These are phyloP conservation scores for Actinopyga echinites DNA, from an alignment of 53 echinoderm and acorn worm species.

Conservation along the genomic window DNA sequence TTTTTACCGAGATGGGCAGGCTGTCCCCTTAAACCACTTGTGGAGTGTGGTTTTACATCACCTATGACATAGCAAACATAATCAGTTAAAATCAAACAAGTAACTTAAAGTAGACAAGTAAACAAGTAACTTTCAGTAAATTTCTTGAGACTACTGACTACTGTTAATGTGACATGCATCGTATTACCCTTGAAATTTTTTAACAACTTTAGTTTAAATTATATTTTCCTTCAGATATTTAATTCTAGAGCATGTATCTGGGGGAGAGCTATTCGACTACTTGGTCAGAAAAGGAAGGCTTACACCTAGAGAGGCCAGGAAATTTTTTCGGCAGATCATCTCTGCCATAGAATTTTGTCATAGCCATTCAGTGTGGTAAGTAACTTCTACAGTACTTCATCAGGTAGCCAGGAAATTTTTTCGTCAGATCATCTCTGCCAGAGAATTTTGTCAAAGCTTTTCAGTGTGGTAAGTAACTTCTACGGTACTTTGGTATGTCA, in stretches of 20 bases:
- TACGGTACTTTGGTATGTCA: too few species aligned
- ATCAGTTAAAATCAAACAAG: too few species aligned
- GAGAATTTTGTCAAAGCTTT: conserved; percentile 73
- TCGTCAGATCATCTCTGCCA: conserved; percentile 61
- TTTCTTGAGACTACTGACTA: too few species aligned
- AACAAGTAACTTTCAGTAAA: too few species aligned
- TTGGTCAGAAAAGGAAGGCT: conserved; percentile 91
- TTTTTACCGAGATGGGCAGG: too few species aligned
- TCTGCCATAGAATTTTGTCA: conserved; percentile 99
- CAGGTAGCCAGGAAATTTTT: background rate
- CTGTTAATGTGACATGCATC: too few species aligned
- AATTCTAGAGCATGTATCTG: conserved; percentile 93
- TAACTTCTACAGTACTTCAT: background rate
- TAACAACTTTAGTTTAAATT: background rate
- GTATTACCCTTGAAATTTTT: too few species aligned
- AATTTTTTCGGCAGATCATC: conserved; percentile 97
- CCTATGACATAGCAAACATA: too few species aligned
- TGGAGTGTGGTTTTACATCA: too few species aligned
- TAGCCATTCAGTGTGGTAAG: conserved; percentile 96
- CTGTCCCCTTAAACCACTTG: too few species aligned
- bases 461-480: conserved; percentile 62
- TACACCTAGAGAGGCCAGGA: conserved; percentile 91
- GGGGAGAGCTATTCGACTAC: conserved; percentile 95
- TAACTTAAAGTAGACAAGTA: too few species aligned
- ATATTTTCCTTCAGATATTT: conserved; percentile 65